phyloP scores from a whole-genome alignment of 2,888 invertebrate species.

The Phortica magna region DNA sequence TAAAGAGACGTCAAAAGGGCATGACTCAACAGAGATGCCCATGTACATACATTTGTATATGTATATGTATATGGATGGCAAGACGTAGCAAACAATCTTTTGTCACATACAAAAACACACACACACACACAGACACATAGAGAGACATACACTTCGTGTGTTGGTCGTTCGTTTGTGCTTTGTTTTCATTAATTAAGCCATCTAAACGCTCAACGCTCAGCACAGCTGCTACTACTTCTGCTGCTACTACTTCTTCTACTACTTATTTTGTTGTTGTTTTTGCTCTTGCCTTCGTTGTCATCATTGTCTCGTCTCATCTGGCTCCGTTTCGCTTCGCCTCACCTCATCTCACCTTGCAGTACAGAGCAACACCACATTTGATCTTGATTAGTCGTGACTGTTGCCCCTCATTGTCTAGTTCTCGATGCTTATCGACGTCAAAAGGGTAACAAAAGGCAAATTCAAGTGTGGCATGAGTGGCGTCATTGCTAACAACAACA shows the following conservation, averaged over 20 bases:
- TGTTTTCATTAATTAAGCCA: constrained; percentile 29
- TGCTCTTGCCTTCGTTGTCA: neutral
- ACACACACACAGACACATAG: neutral
- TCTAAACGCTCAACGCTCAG: constrained; percentile 5
- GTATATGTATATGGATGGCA: too few relatives aligned
- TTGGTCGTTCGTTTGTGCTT: neutral
- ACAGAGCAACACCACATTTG: too few relatives aligned
- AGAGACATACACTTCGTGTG: neutral
- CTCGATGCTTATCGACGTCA: neutral
- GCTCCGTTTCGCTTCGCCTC: neutral
- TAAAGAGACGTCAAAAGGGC: too few relatives aligned
- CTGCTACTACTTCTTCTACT: neutral
- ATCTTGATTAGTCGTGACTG: neutral
- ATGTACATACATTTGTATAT: too few relatives aligned
- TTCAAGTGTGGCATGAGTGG: constrained; percentile 55
- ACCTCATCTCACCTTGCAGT: neutral
- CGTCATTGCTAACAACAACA: constrained; percentile 51
- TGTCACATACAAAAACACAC: neutral
- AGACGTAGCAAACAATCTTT: too few relatives aligned
- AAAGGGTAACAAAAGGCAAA: constrained; percentile 10
- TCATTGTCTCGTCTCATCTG: neutral
- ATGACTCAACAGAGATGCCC: too few relatives aligned
- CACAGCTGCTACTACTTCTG: constrained; percentile 12
- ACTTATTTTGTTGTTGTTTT: neutral
- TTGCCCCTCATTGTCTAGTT: constrained; percentile 16